Percentiles rank a stretch among this genome's conserved stretches.
Conservation (phyloP, 2,113 vertebrate species). For the Scomber japonicus region DNA sequence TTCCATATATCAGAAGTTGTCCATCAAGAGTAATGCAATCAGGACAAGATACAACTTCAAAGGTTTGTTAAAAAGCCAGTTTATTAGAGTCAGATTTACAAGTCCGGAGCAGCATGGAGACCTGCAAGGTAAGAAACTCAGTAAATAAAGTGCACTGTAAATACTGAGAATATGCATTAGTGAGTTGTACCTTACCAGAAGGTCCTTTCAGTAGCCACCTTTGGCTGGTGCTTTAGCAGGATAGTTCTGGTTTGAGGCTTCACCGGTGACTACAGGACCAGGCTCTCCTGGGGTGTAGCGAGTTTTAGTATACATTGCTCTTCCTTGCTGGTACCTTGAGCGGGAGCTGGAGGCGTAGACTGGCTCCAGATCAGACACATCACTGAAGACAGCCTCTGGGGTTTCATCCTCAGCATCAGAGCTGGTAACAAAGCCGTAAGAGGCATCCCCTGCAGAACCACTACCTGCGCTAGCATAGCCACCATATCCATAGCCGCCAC, state of each 20-base stretch:
- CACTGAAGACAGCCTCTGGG: conserved; percentile 25
- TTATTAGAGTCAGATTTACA: too few relatives aligned
- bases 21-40: too few relatives aligned
- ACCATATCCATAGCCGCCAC: too few relatives aligned
- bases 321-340: conserved; percentile 45
- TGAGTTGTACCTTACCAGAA: too few relatives aligned
- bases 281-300: conserved; percentile 33
- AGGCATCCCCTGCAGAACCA: background rate
- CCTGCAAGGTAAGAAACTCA: too few relatives aligned
- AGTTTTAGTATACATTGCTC: background rate
- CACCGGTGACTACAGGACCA: background rate
- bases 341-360: conserved; percentile 18
- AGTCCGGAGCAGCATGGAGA: background rate
- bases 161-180: too few relatives aligned
- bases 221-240: background rate
- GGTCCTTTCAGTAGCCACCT: too few relatives aligned
- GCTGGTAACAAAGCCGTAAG: background rate
- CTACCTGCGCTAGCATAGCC: background rate
- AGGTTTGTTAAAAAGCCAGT: too few relatives aligned
- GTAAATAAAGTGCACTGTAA: too few relatives aligned
- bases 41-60: too few relatives aligned
- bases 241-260: too few relatives aligned
- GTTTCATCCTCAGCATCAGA: background rate
- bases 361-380: conserved; percentile 30
- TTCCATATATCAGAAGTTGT: too few relatives aligned